Evolutionary conservation across 2,113 vertebrate species (phyloP), one percentile per base, ranked within the genome.

Genomic region (Dendropsophus ebraccatus): DNA sequence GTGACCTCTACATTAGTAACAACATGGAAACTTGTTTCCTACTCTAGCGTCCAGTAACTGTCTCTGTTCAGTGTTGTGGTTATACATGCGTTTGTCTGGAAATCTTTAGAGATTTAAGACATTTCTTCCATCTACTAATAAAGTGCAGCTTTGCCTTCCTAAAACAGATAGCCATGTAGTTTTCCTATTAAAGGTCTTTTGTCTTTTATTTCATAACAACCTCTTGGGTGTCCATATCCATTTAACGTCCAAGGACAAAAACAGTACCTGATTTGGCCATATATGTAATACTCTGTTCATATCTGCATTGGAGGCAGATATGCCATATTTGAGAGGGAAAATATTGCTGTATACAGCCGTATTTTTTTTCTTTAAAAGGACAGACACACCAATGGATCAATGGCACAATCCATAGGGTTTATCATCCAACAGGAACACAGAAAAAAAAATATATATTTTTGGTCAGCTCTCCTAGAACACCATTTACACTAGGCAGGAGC

Each of bases 11-110:
- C 28, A 47, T 10, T 84, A 49, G 56, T 11, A 41, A 79, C 8
- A 60, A 58, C 60, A 25, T 49, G 45, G 49, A 75, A 25, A 14
- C 1, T 41, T n/a, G n/a, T n/a, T 60, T 60, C 32, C 50, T 37
- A 30, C 58, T n/a, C 12, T 37, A 60, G n/a, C 17, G 77, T 62
- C 45, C 23, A 80, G 23, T 62, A 62, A 45, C 21, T 58, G 32
- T 47, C 77, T 76, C n/a, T 73, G 17, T 77, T 30, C 67, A 25
- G 12, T 74, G 72, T 49, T 49, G 72, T 49, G 41, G 37, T 21
- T 77, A 76, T 54, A 54, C n/a, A 54, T 7, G 32, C 30, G 16
- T 41, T 41, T 52, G 12, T 54, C 17, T 52, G 28, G 74, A 76
- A 25, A 21, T 30, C 13, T 28, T 62, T 41, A 37, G 67, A 35